Conservation (phyloP, 2,113 vertebrate genomes). For the Guaruba guarouba region DNA sequence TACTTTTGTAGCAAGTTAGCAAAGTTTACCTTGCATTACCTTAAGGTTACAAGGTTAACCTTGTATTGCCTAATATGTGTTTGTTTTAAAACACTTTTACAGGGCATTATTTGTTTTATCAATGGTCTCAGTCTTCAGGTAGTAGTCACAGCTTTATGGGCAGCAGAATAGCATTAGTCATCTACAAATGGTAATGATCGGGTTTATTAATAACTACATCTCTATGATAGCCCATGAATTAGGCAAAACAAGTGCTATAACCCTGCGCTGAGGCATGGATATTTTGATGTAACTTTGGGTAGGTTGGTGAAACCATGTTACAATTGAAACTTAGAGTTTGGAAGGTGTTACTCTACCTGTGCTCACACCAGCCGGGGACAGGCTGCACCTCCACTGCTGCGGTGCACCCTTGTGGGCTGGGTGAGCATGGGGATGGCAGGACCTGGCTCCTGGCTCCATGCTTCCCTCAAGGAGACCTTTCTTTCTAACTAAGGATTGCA, state of each 20-base stretch:
- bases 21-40: background rate
- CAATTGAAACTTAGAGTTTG: background rate
- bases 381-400: background rate
- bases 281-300: background rate
- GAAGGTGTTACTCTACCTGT: background rate
- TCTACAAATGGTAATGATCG: background rate
- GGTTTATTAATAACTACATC: background rate
- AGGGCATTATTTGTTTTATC: background rate
- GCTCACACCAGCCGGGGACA: background rate
- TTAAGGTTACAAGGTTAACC: background rate
- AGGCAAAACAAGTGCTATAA: background rate
- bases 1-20: background rate
- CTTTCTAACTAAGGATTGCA: background rate
- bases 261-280: background rate
- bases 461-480: background rate
- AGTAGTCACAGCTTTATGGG: background rate
- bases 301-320: background rate
- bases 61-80: background rate
- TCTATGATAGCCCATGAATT: background rate
- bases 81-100: background rate
- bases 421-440: background rate
- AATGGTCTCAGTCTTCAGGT: background rate
- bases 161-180: background rate
- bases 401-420: accelerated
- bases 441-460: background rate